phyloP scores from a whole-genome alignment of 2,888 invertebrate species.

The Lathronympha strigana region DNA sequence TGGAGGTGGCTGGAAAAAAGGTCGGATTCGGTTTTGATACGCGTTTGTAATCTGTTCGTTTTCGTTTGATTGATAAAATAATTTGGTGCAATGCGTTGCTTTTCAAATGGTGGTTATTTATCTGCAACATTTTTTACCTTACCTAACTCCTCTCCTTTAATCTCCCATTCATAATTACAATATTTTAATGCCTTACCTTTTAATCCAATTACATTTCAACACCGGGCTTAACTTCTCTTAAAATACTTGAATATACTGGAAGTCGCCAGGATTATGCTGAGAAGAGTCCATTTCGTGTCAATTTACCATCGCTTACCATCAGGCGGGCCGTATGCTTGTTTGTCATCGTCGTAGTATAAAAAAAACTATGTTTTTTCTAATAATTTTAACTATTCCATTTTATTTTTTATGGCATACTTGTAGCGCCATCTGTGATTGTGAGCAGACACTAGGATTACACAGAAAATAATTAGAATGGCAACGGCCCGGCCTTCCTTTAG shows the following conservation, averaged over 20 bases:
- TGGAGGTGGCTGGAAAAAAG: slow-evolving; percentile 69
- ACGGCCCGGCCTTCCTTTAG: slow-evolving; percentile 7
- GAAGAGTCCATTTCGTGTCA: no score
- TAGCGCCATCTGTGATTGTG: slow-evolving; percentile 41
- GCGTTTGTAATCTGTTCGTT: slow-evolving; percentile 60
- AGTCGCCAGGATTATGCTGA: no score
- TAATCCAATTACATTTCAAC: no score
- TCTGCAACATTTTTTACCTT: neutral
- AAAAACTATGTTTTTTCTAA: neutral
- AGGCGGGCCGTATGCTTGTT: no score
- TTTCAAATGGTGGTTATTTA: slow-evolving; percentile 43
- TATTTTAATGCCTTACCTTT: no score
- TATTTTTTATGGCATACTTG: neutral
- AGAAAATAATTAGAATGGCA: slow-evolving; percentile 15
- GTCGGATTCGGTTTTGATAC: slow-evolving; percentile 67
- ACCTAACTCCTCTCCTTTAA: no score
- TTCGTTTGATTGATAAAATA: slow-evolving; percentile 61
- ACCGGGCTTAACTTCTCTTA: no score
- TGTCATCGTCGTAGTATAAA: no score
- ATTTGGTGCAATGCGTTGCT: slow-evolving; percentile 33
- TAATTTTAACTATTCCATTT: no score
- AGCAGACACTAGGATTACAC: slow-evolving; percentile 1
- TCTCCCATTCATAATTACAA: no score
- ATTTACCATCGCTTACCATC: no score
- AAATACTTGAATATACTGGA: no score